Percentiles rank a stretch among this genome's conserved stretches.
phyloP scores from a whole-genome alignment of 2,797 vertebrate genomes.

The Semaprochilodus insignis region DNA sequence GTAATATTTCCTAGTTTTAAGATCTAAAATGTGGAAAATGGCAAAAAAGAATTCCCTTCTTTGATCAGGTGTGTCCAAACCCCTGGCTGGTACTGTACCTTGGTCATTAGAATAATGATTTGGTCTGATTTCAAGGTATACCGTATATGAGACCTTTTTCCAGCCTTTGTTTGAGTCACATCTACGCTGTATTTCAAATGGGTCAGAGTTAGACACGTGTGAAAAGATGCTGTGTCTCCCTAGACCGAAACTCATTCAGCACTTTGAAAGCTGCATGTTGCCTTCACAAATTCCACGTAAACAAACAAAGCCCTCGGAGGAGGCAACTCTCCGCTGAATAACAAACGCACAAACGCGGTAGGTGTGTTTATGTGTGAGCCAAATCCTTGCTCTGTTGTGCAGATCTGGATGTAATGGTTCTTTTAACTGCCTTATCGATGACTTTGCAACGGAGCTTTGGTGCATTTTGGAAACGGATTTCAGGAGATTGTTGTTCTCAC shows the following conservation, averaged over 20 bases:
- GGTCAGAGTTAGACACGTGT: conserved; percentile 6
- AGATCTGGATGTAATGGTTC: neutral
- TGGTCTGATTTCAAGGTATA: neutral
- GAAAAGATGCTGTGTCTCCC: neutral
- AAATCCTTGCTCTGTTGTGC: neutral
- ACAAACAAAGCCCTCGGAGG: conserved; percentile 8
- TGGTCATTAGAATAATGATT: neutral
- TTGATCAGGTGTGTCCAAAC: neutral
- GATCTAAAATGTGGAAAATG: no score
- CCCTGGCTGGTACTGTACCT: neutral
- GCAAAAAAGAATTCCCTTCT: no score
- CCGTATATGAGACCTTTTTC: neutral
- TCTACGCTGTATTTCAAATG: conserved; percentile 11
- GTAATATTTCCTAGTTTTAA: no score
- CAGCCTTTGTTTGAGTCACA: neutral
- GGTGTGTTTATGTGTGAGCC: neutral
- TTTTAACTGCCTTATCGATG: conserved; percentile 31
- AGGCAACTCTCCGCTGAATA: neutral
- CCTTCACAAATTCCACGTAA: conserved; percentile 24
- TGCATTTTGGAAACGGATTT: neutral
- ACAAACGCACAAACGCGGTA: neutral
- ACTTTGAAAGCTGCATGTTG: conserved; percentile 16
- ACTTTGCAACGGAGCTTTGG: conserved; percentile 11
- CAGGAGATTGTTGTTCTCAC: conserved; percentile 22
- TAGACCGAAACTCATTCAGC: conserved; percentile 12